phyloP scores from a whole-genome alignment of 2,888 invertebrate genomes.

The Tinea semifulvella region DNA sequence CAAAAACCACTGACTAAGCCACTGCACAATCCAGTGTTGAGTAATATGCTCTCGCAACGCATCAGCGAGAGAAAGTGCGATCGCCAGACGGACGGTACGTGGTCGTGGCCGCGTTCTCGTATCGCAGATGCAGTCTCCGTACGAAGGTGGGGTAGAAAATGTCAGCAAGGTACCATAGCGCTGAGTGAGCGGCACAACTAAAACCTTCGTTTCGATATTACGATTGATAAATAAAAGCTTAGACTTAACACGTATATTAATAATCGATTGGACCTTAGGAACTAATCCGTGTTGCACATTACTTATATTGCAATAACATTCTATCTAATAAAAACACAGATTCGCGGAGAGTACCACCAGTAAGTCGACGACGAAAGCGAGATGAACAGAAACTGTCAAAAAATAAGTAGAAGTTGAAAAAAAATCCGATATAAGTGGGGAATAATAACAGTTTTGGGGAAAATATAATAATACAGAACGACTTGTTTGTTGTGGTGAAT shows the following conservation, averaged over 20 bases:
- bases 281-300: slow-evolving; percentile 16
- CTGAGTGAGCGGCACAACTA: slow-evolving; percentile 10
- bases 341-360: slow-evolving; percentile 2
- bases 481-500: too few species aligned
- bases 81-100: slow-evolving; percentile 32
- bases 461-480: too few species aligned
- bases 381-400: slow-evolving; percentile 24
- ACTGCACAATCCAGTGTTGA: slow-evolving; percentile 45
- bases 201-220: background rate
- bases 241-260: background rate
- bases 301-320: slow-evolving; percentile 22
- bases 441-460: too few species aligned
- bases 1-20: slow-evolving; percentile 28
- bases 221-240: background rate
- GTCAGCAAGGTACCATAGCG: slow-evolving; percentile 32
- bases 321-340: slow-evolving; percentile 26
- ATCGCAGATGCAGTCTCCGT: slow-evolving; percentile 32
- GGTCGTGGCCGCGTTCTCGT: slow-evolving; percentile 27
- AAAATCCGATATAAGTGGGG: too few species aligned
- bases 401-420: too few species aligned
- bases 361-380: slow-evolving; percentile 21
- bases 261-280: background rate
- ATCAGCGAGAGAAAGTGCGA: slow-evolving; percentile 58
- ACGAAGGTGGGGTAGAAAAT: slow-evolving; percentile 30
- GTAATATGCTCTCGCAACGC: slow-evolving; percentile 44